A percentile compares a stretch with the other conserved stretches of the same genome.
Evolutionary conservation across 2,888 invertebrate species (phyloP).

Genomic region (Tetragnatha montana): DNA sequence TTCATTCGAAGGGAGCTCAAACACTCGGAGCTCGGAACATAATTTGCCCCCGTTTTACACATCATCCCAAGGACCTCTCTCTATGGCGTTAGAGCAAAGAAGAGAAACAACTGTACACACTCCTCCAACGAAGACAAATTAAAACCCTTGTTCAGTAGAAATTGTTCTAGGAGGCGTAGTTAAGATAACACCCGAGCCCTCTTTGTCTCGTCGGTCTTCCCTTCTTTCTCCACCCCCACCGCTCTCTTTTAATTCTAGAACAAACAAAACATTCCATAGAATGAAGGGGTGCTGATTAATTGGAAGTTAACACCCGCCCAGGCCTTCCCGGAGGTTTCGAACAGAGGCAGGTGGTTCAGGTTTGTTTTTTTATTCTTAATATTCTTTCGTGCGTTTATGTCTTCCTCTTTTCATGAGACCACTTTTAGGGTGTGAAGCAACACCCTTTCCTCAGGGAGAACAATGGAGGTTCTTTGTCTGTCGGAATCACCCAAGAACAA

Average conservation of each 20-base stretch:
- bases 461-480: slow-evolving; percentile 33
- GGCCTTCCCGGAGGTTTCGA: slow-evolving; percentile 3
- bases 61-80: slow-evolving; percentile 1
- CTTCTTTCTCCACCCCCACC: background rate
- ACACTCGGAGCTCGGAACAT: background rate
- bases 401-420: slow-evolving; percentile 1
- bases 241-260: slow-evolving; percentile 15
- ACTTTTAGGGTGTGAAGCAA: slow-evolving; percentile 37
- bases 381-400: background rate
- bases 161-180: slow-evolving; percentile 5
- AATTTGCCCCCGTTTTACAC: background rate
- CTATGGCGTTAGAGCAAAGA: background rate
- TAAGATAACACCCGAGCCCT: slow-evolving; percentile 30
- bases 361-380: background rate
- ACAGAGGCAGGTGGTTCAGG: background rate
- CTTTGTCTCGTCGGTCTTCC: slow-evolving; percentile 8
- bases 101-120: background rate
- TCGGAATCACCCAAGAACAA: slow-evolving; percentile 29
- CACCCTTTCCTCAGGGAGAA: slow-evolving; percentile 10
- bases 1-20: background rate
- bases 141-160: slow-evolving; percentile 22
- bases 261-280: slow-evolving; percentile 40
- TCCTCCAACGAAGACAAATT: slow-evolving; percentile 16
- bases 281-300: slow-evolving; percentile 40
- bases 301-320: slow-evolving; percentile 45